These are phyloP conservation scores for Takifugu ocellatus DNA, from an alignment of 2,797 vertebrate species.

Conservation along the genomic window DNA sequence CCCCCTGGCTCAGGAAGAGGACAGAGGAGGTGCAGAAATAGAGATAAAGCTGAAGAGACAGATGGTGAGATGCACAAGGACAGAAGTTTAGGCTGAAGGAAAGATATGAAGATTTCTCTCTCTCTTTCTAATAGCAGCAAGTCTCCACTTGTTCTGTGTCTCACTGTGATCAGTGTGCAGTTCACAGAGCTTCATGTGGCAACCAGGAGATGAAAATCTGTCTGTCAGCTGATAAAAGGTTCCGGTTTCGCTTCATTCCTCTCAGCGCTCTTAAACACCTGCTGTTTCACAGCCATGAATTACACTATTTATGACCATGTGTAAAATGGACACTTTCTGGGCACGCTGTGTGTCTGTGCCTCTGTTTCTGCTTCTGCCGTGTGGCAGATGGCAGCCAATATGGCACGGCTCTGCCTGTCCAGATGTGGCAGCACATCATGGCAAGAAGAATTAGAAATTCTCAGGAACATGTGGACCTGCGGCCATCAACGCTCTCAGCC, in stretches of 20 bases:
- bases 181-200: constrained; percentile 72
- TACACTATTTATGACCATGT: constrained; percentile 91
- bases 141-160: constrained; percentile 57
- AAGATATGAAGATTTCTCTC: constrained; percentile 30
- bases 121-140: constrained; percentile 70
- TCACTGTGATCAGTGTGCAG: constrained; percentile 48
- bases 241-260: constrained; percentile 90
- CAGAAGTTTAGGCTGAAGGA: constrained; percentile 22
- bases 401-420: constrained; percentile 92
- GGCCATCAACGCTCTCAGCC: constrained; percentile 64
- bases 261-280: constrained; percentile 98
- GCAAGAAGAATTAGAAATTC: constrained; percentile 72
- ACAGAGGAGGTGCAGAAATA: constrained; percentile 36
- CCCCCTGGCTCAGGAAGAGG: constrained; percentile 78
- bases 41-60: constrained; percentile 41
- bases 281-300: constrained; percentile 95
- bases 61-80: constrained; percentile 52
- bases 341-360: constrained; percentile 64
- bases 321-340: constrained; percentile 92
- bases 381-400: constrained; percentile 97
- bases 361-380: constrained; percentile 59
- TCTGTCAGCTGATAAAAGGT: constrained; percentile 91
- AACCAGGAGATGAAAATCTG: constrained; percentile 82
- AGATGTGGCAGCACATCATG: constrained; percentile 91
- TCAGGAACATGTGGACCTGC: constrained; percentile 79